These are phyloP conservation scores for Stratiolaelaps scimitus DNA, from an alignment of 1,140 invertebrate species.

Conservation along the genomic window DNA sequence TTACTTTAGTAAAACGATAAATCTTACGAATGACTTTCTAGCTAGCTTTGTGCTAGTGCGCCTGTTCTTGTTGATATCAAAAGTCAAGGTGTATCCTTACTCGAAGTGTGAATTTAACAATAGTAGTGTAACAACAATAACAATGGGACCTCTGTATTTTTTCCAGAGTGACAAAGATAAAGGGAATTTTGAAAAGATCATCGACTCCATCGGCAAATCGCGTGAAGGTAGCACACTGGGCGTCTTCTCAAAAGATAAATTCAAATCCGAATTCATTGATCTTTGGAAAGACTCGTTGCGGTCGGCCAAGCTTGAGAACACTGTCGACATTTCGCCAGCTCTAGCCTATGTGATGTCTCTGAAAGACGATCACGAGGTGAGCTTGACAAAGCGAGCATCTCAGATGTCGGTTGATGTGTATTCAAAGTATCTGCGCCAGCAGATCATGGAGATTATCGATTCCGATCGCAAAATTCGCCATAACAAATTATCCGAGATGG, in stretches of 20 bases:
- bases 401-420: conserved; percentile 86
- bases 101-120: no score
- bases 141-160: conserved; percentile 38
- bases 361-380: conserved; percentile 87
- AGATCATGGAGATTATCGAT: conserved; percentile 98
- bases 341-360: conserved; percentile 77
- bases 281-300: conserved; percentile 67
- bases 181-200: conserved; percentile 76
- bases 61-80: no score
- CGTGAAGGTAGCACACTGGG: conserved; percentile 63
- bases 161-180: conserved; percentile 86
- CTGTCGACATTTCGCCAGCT: conserved; percentile 71
- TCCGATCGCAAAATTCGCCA: conserved; percentile 82
- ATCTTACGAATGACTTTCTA: no score
- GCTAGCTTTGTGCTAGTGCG: no score
- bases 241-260: conserved; percentile 88
- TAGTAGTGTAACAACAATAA: no score
- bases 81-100: no score
- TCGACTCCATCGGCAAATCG: conserved; percentile 69
- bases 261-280: conserved; percentile 80
- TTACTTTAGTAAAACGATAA: no score
- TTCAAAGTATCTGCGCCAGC: conserved; percentile 87
- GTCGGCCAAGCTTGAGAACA: conserved; percentile 60
- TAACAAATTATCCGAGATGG: conserved; percentile 81
- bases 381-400: conserved; percentile 84